Evolutionary conservation across 2,113 vertebrate species (phyloP).

Genomic region (Orientallactaga bullata): DNA sequence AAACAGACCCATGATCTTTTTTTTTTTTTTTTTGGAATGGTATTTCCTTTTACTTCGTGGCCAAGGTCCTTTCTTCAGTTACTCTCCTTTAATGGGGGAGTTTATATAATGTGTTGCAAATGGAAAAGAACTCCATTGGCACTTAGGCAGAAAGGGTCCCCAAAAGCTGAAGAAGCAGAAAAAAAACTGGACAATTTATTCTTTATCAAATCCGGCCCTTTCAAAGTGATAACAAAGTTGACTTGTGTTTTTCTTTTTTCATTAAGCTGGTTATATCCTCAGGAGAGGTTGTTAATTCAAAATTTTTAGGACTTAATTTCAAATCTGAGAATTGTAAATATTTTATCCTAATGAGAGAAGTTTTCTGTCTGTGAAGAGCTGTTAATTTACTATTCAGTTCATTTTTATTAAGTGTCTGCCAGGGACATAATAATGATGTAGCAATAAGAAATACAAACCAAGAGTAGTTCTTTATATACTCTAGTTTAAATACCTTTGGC

Average conservation of each 20-base stretch:
- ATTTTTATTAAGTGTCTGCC: constrained; percentile 8
- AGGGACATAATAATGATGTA: not conserved
- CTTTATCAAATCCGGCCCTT: not conserved
- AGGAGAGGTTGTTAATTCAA: constrained; percentile 10
- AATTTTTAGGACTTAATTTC: not conserved
- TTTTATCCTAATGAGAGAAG: not conserved
- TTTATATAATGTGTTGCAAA: not conserved
- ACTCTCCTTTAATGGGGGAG: not conserved
- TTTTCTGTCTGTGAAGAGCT: not conserved
- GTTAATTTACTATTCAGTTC: not conserved
- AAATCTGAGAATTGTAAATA: constrained; percentile 12
- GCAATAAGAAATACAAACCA: not conserved
- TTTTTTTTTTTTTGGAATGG: not conserved
- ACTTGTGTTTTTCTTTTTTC: not conserved
- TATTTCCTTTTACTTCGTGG: not conserved
- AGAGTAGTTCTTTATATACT: not conserved
- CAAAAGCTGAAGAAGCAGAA: not conserved
- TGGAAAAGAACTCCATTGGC: not conserved
- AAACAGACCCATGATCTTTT: not conserved
- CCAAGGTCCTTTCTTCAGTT: not conserved
- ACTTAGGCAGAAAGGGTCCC: not conserved
- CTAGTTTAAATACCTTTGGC: not conserved
- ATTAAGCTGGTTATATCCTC: not conserved
- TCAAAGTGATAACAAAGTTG: not conserved
- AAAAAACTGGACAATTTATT: not conserved